These are phyloP conservation scores for Acheta domesticus DNA, from an alignment of 2,888 invertebrate genomes.

Conservation along the genomic window DNA sequence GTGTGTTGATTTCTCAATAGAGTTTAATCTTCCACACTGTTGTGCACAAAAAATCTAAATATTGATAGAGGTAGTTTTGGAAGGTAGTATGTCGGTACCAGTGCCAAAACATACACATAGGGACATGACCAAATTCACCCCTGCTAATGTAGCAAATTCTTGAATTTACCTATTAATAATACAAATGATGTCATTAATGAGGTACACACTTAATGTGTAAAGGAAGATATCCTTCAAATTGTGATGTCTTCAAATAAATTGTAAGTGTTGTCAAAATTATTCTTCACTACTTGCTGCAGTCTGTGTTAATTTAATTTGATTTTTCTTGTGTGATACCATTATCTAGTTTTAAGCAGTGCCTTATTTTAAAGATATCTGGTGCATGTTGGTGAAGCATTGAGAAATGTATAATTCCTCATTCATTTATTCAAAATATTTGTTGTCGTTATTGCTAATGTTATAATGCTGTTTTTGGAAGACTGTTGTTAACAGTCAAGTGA, in stretches of 20 bases:
- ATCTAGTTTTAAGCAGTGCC: conserved; percentile 18
- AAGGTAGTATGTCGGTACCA: background rate
- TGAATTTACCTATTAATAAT: background rate
- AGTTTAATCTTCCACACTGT: no score
- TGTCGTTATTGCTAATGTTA: no score
- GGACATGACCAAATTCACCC: background rate
- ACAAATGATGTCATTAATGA: background rate
- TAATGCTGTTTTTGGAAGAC: no score
- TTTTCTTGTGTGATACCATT: background rate
- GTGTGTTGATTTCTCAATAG: no score
- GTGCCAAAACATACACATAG: background rate
- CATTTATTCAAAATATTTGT: background rate
- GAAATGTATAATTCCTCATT: background rate
- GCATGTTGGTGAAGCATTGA: background rate
- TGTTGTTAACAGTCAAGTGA: no score
- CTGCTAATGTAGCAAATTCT: conserved; percentile 2
- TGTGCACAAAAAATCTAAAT: background rate
- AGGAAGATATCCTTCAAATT: background rate
- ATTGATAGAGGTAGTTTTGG: background rate
- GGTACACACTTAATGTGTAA: background rate
- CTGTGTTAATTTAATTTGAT: background rate
- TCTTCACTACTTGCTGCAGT: conserved; percentile 2
- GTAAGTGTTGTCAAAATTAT: background rate
- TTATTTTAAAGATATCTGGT: background rate
- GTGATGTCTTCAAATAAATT: background rate